Evolutionary conservation across 1,140 invertebrate genomes (phyloP), one percentile per base, ranked within the genome.

Genomic region (Nomia melanderi): DNA sequence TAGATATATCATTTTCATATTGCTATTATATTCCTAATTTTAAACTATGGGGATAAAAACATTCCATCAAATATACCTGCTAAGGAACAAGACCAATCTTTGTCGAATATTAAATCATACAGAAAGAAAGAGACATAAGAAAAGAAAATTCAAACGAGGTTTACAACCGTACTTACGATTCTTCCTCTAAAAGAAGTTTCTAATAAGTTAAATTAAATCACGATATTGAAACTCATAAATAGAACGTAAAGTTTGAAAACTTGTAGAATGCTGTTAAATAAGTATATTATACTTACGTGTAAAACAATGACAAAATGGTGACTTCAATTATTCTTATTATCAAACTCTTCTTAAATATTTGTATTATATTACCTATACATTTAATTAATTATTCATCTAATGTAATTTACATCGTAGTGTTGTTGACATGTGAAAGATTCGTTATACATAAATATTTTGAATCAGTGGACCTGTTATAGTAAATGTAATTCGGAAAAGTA

Each of bases 311-410:
- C 12, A 20, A 27, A n/a, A 50, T 75, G 78, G 65, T 78, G 81
- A 64, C 75, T 75, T 74, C 70, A 63, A 70, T 73, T 69, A 77
- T 31, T 25, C 62, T 63, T 59, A 66, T 75, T 82, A 60, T 53
- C 60, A 56, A 69, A 25, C 25, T 65, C 14, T 79, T 64, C 29
- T 1, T 11, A 39, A 62, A 36, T 29, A 17, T 44, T 44, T 12
- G 14, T 44, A 14, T 44, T 44, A 14, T n/a, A 50, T 50, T n/a
- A n/a, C 20, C 3, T 8, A 8, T 36, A 8, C 33, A 5, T 3
- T 36, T 36, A 36, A 36, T 36, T 36, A 36, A 36, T 36, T n/a
- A n/a, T n/a, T n/a, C n/a, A n/a, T n/a, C n/a, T n/a, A n/a, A n/a
- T n/a, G n/a, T n/a, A n/a, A n/a, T n/a, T n/a, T n/a, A n/a, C n/a